Base-by-base conservation (phyloP, 2,113 vertebrate genomes). In the Mesocricetus auratus region DNA sequence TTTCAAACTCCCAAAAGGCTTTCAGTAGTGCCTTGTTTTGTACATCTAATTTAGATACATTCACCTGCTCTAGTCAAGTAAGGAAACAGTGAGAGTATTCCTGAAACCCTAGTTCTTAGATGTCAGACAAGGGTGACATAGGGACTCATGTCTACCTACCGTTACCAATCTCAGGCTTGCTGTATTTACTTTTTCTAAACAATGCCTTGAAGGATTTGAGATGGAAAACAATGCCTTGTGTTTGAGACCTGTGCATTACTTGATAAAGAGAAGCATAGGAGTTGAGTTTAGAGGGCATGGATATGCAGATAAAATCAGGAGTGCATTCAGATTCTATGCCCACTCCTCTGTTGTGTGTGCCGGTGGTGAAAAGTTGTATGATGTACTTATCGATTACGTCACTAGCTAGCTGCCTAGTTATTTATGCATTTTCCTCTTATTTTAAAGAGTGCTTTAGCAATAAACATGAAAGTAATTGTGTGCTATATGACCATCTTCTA, bases 1-100 rank as follows among this genome's bases (percentile, higher is more conserved):
- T 78, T 92, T 85, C 71, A 92, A 33, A 85, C 10, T 89, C 66
- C 12, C 68, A 91, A 22, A 79, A 92, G 81, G 71, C 83, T 85
- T 73, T 29, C 5, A 69, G 58, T 9, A 4, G 11, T 33, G 24
- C 39, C 26, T 64, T 60, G 71, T 39, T 74, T 56, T 39, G 4
- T 75, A 53, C 8, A 58, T 69, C 53, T 2, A 71, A 2, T n/a
- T 86, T 58, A 24, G 22, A 17, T 90, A 64, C 12, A 90, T 9
- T 50, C n/a, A 77, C 50, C 3, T 16, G 47, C 42, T 56, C 29
- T 94, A 69, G 71, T n/a, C 62, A 75, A 36, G 36, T 69, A 94
- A 47, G 11, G 16, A 77, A 81, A 92, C 73, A 66, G 53, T 50
- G 29, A n/a, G 39, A 75, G 60, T 5, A 2, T 3, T 91, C 19